A percentile compares a stretch with the other conserved stretches of the same genome.
Evolutionary conservation across 2,888 invertebrate genomes (phyloP).

Genomic region (Meiosimyza decipiens): DNA sequence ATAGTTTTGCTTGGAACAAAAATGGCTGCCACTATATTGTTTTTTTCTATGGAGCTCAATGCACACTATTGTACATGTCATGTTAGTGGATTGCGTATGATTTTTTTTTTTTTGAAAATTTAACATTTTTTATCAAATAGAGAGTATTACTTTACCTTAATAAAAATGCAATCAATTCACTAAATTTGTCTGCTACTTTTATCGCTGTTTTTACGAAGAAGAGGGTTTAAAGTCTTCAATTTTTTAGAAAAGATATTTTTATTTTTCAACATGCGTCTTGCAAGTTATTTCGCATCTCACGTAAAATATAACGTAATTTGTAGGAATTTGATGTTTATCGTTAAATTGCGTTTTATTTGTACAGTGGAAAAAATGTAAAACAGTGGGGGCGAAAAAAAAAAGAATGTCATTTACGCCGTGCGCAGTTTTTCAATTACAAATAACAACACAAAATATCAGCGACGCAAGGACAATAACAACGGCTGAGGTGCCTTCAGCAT

Average conservation of each 20-base stretch:
- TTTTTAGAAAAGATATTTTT: conserved; percentile 24
- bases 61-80: no score
- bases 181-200: no score
- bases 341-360: conserved; percentile 64
- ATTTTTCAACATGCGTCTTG: conserved; percentile 36
- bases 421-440: conserved; percentile 22
- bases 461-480: not conserved
- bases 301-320: conserved; percentile 67
- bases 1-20: no score
- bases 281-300: conserved; percentile 63
- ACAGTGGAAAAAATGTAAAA: conserved; percentile 32
- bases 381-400: conserved; percentile 34
- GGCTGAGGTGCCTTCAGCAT: not conserved
- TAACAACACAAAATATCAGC: conserved; percentile 8
- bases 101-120: no score
- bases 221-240: no score
- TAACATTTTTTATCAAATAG: no score
- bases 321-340: conserved; percentile 67
- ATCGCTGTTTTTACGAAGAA: no score
- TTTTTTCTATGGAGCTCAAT: no score
- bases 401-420: conserved; percentile 39
- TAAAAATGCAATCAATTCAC: no score
- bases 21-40: no score
- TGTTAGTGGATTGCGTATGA: no score
- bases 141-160: no score